phyloP scores from a whole-genome alignment of 2,888 invertebrate genomes.

The Palloptera scutellata region DNA sequence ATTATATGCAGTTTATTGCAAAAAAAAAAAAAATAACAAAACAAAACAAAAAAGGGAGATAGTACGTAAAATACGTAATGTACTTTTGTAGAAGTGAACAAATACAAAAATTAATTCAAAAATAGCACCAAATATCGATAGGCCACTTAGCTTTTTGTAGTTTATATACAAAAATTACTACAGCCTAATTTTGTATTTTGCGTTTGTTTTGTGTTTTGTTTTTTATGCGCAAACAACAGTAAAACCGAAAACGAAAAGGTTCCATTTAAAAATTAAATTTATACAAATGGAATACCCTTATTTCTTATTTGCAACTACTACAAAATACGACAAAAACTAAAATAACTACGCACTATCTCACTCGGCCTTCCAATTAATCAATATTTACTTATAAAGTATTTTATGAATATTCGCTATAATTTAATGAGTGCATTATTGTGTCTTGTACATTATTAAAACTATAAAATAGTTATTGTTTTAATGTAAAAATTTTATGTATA shows the following conservation, averaged over 20 bases:
- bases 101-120: not conserved
- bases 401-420: no score
- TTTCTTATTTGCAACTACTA: no score
- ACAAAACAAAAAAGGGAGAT: not conserved
- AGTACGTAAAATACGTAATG: constrained; percentile 2
- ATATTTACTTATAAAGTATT: no score
- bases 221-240: not conserved
- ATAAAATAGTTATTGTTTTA: no score
- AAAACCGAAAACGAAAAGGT: not conserved
- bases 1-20: constrained; percentile 15
- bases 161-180: constrained; percentile 3
- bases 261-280: no score
- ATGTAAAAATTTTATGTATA: no score
- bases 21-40: not conserved
- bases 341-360: no score
- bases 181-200: not conserved
- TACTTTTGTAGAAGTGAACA: not conserved
- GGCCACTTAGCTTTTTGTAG: not conserved
- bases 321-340: no score
- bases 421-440: no score
- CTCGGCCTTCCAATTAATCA: no score
- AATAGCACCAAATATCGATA: not conserved
- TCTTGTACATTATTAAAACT: no score
- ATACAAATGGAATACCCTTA: no score
- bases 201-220: not conserved